Conservation (phyloP, 2,888 invertebrate species). For the Congeria kusceri region DNA sequence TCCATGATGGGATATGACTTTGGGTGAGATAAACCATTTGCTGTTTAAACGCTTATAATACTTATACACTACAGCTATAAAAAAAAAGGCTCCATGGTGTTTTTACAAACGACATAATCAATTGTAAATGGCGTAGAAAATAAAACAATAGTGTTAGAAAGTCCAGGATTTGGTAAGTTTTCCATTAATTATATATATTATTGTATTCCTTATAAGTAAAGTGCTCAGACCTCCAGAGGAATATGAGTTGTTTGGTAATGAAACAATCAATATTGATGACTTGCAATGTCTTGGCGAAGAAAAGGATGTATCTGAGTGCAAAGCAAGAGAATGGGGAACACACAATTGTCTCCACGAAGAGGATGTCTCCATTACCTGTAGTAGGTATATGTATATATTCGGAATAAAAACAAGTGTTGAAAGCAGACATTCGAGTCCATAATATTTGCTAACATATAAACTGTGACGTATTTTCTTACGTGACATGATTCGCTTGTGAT, state of each 20-base stretch:
- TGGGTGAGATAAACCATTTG: conserved; percentile 3
- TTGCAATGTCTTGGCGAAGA: conserved; percentile 29
- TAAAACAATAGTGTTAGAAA: no score
- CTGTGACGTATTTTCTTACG: neutral
- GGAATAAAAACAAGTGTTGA: no score
- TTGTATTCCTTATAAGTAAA: no score
- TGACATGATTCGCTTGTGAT: neutral
- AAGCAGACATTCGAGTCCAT: neutral
- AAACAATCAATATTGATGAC: conserved; percentile 27
- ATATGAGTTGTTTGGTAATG: neutral
- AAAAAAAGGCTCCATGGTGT: neutral
- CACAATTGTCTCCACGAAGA: conserved; percentile 28
- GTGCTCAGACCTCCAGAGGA: no score
- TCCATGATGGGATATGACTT: conserved; percentile 22
- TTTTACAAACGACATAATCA: no score
- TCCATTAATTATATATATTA: no score
- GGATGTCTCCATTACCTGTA: conserved; percentile 13
- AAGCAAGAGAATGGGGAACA: conserved; percentile 32
- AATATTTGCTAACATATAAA: neutral
- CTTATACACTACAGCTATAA: no score
- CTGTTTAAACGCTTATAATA: no score
- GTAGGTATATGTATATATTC: conserved; percentile 1
- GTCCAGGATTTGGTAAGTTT: no score
- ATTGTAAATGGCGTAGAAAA: no score
- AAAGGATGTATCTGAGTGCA: conserved; percentile 28